Evolutionary conservation across 2,113 vertebrate species (phyloP), one percentile per base, ranked within the genome.

Genomic region (Himantopus leucocephalus): DNA sequence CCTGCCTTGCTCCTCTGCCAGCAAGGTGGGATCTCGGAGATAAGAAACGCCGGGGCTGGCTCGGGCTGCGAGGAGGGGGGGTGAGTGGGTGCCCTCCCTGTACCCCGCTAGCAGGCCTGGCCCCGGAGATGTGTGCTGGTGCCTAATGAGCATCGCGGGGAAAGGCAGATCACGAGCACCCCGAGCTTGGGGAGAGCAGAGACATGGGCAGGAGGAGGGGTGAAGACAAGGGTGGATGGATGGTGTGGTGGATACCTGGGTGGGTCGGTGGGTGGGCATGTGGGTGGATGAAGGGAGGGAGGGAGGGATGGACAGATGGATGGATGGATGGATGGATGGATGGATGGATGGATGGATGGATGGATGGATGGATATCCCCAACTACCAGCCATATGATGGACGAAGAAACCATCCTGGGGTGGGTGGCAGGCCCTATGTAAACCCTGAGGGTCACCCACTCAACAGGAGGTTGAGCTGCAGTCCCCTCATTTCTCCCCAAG

Each of bases 1-100:
- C 95, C 93, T 93, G 87, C 79, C 74, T 85, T 39, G 67, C 92
- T 96, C 86, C 89, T 94, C 94, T 1, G 1, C 45, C 88, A 53
- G 92, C 95, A 97, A 96, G 74, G 93, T 96, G 96, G 92, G 91
- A 96, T 92, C 55, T 71, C 3, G 3, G 87, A 93, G 96, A 97
- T 97, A 96, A 96, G 89, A 27, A 82, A 27, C 0, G 0, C 23
- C 2, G 17, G 68, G 43, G 41, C 67, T 88, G 86, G 71, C 29
- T 23, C 23, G 53, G 55, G 76, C 58, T 83, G 80, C 1, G 39
- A 53, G 78, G 45, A 76, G 68, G 75, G 91, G 83, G 79, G 85
- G 92, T 0, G 7, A 93, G 60, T 0, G 3, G 39, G 34, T 34
- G 78, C 88, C 71, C 74, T 74, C 32, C n/a, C 50, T 71, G 88